Evolutionary conservation across 1,140 invertebrate genomes (phyloP).

Genomic region (Monochamus saltuarius): DNA sequence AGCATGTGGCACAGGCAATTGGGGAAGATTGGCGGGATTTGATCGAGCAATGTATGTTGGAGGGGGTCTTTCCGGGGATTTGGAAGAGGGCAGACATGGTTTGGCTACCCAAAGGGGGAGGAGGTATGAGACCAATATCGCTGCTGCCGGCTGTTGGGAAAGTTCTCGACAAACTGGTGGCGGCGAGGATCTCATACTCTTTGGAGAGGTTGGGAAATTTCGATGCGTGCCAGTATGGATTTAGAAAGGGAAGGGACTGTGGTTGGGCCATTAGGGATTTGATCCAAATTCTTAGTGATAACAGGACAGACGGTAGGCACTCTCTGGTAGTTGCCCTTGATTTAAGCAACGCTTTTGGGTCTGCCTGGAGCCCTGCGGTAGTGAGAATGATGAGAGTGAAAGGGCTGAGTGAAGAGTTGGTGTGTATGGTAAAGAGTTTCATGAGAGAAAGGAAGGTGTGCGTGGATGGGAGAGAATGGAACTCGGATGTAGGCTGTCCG

Average conservation of each 20-base stretch:
- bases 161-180: neutral
- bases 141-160: constrained; percentile 2
- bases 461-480: constrained; percentile 8
- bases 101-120: constrained; percentile 2
- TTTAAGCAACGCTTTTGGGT: constrained; percentile 27
- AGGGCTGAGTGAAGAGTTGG: neutral
- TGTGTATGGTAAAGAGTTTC: constrained; percentile 13
- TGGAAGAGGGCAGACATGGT: constrained; percentile 5
- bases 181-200: neutral
- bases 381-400: neutral
- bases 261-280: constrained; percentile 14
- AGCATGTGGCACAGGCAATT: too few species aligned
- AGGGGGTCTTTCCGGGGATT: neutral
- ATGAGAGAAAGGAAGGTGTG: constrained; percentile 15
- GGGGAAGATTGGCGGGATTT: too few species aligned
- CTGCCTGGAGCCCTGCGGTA: constrained; percentile 8
- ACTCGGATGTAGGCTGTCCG: constrained; percentile 30
- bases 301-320: constrained; percentile 9
- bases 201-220: neutral
- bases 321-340: constrained; percentile 16
- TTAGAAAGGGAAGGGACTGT: constrained; percentile 18
- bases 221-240: constrained; percentile 16
- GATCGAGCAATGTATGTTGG: neutral
- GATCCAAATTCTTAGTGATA: neutral
- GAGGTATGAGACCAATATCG: neutral